Evolutionary conservation across 2,888 invertebrate species (phyloP).

Genomic region (Rhimphoctona megacephalus): DNA sequence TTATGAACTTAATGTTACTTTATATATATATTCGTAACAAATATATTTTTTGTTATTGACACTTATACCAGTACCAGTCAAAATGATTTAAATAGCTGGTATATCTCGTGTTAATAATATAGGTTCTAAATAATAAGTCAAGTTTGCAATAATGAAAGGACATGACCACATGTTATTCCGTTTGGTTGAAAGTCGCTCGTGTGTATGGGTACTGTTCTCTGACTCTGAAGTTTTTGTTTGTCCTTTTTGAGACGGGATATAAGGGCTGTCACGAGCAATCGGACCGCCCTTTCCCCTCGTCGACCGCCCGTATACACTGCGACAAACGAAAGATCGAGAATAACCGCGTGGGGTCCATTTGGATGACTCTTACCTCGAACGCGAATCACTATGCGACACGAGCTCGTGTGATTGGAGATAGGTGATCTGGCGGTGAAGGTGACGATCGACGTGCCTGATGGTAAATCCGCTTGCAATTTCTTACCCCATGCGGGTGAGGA

Average conservation of each 20-base stretch:
- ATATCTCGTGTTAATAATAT: too few species aligned
- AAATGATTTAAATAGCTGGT: too few species aligned
- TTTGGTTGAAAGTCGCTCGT: not conserved
- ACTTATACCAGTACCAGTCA: too few species aligned
- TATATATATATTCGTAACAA: too few species aligned
- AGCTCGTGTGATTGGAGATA: conserved; percentile 86
- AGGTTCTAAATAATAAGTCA: not conserved
- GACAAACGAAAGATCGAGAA: conserved; percentile 45
- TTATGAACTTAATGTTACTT: too few species aligned
- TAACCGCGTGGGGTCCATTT: conserved; percentile 45
- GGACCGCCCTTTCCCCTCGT: not conserved
- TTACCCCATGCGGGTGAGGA: conserved; percentile 88
- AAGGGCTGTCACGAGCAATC: conserved; percentile 56
- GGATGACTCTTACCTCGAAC: conserved; percentile 85
- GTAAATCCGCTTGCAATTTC: conserved; percentile 87
- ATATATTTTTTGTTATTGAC: too few species aligned
- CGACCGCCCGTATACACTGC: not conserved
- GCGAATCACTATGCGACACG: conserved; percentile 87
- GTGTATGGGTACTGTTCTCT: not conserved
- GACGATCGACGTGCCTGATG: conserved; percentile 87
- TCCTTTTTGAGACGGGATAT: conserved; percentile 15
- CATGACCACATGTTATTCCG: not conserved
- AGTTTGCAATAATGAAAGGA: not conserved
- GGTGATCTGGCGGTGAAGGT: conserved; percentile 88
- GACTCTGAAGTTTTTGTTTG: conserved; percentile 1